phyloP scores from a whole-genome alignment of 2,888 invertebrate species.

The Imbricaverruca yamaguchii region DNA sequence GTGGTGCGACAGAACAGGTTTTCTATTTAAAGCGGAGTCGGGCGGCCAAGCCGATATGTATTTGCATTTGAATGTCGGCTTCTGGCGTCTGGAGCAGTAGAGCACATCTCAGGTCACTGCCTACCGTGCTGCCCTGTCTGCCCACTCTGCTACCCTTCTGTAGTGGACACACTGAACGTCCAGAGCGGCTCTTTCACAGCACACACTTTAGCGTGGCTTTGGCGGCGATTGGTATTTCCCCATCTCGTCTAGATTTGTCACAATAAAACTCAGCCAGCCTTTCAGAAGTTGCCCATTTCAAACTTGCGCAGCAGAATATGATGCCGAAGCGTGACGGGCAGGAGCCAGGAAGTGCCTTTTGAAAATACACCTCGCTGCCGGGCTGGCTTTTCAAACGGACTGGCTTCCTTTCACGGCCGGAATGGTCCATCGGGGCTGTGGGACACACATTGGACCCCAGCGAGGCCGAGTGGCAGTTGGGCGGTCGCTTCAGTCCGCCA shows the following conservation, averaged over 20 bases:
- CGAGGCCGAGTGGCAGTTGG: too few relatives aligned
- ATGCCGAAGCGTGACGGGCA: not conserved
- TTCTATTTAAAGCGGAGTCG: too few relatives aligned
- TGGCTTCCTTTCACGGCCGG: not conserved
- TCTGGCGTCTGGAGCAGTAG: too few relatives aligned
- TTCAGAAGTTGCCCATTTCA: conserved; percentile 8
- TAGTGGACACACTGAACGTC: not conserved
- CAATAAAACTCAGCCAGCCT: conserved; percentile 14
- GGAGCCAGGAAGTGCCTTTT: not conserved
- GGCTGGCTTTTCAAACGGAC: not conserved
- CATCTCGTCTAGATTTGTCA: not conserved
- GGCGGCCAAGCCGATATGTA: too few relatives aligned
- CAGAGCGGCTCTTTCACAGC: not conserved
- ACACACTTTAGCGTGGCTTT: not conserved
- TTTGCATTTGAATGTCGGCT: too few relatives aligned
- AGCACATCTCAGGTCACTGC: too few relatives aligned
- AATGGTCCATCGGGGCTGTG: not conserved
- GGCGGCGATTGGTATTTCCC: not conserved
- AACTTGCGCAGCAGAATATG: not conserved
- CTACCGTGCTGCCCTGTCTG: too few relatives aligned
- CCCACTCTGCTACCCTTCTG: too few relatives aligned
- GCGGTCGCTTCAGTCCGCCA: too few relatives aligned
- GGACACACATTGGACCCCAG: not conserved
- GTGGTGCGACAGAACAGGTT: too few relatives aligned
- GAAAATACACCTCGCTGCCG: not conserved